Base-by-base conservation (phyloP, 2,888 invertebrate genomes). In the Rhimphoctona megacephalus region DNA sequence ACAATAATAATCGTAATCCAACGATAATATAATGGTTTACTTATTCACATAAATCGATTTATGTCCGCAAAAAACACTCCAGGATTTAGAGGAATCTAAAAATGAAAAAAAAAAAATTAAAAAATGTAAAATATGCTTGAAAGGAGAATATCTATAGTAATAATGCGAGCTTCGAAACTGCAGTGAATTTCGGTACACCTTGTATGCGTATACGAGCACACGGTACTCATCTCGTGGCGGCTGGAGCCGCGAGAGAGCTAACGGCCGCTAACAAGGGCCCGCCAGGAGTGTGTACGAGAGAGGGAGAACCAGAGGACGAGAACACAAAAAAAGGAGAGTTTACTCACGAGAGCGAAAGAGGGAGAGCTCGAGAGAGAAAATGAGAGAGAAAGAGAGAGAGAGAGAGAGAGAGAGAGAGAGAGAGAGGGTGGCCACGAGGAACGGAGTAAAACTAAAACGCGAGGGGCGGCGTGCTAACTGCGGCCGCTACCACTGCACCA, bases 201-300 rank as follows among this genome's bases (percentile, higher is more conserved):
- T 61, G 61, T 61, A 61, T 61, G 61, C 61, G 17, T 6, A 22
- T 54, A 70, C 81, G 49, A 64, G 52, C 79, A 54, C 79, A 72
- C 72, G 74, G 67, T 67, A 61, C 25, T 43, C 70, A 43, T 25
- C 70, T 70, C 79, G 77, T 81, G 78, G 79, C 66, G 81, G 83
- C 85, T 64, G 77, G 80, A 81, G 61, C 83, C 88, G 85, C 77
- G 88, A 78, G 86, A 89, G 90, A 89, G 90, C 87, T 89, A 89
- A 89, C 91, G 88, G 90, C 90, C 88, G 91, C 91, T 91, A 91
- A 91, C 91, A 90, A 91, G 91, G 90, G 87, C 86, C 89, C 49
- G 77, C 78, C 79, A 83, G 82, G 25, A 79, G 72, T 33, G 78
- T 39, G 79, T 74, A 69, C 73, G 57, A 78, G 78, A 81, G 70